phyloP scores from a whole-genome alignment of 2,888 invertebrate genomes.

The Iphiclides podalirius region DNA sequence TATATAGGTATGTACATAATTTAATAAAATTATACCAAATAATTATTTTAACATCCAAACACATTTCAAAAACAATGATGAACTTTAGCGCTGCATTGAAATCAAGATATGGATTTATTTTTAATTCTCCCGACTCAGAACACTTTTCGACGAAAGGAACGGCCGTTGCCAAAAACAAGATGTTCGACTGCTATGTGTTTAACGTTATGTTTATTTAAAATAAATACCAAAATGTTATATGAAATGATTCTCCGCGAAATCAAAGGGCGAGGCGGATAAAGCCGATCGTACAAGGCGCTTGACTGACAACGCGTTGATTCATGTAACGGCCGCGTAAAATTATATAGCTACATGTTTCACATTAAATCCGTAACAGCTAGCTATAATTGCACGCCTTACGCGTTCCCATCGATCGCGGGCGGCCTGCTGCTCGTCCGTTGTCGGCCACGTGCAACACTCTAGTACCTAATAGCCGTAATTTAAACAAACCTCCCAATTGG shows the following conservation, averaged over 20 bases:
- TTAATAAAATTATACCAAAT: no score
- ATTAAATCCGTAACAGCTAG: slow-evolving; percentile 42
- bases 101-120: no score
- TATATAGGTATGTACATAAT: no score
- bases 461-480: slow-evolving; percentile 58
- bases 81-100: no score
- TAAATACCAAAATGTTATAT: slow-evolving; percentile 23
- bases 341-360: slow-evolving; percentile 33
- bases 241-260: slow-evolving; percentile 10
- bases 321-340: slow-evolving; percentile 41
- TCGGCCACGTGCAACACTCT: slow-evolving; percentile 57
- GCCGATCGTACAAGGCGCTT: slow-evolving; percentile 7
- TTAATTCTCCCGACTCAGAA: slow-evolving; percentile 3
- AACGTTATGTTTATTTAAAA: slow-evolving; percentile 13
- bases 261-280: slow-evolving; percentile 9
- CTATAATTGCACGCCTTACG: slow-evolving; percentile 45
- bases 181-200: background rate
- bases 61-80: no score
- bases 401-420: slow-evolving; percentile 48
- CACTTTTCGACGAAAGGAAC: slow-evolving; percentile 13
- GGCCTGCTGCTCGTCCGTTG: slow-evolving; percentile 63
- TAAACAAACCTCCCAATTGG: slow-evolving; percentile 67
- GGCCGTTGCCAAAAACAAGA: slow-evolving; percentile 8
- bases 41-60: no score
- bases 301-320: slow-evolving; percentile 46